Base-by-base conservation (phyloP, 92 coral and sea anemone genomes). In the Phenganax stokvisi region DNA sequence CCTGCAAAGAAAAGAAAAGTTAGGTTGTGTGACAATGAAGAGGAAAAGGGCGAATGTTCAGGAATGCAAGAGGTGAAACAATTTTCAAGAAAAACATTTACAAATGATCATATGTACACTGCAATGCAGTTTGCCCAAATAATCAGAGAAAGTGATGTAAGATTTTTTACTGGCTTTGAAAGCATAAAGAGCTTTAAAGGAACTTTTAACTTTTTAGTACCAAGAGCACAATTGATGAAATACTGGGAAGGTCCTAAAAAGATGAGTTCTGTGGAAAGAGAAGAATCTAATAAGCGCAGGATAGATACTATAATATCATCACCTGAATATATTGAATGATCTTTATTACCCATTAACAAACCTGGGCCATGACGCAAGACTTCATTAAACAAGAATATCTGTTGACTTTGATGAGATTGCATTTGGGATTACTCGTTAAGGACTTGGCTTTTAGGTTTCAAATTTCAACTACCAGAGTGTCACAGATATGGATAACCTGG, bases 371-470 rank as follows among this genome's bases (percentile, higher is more conserved):
- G 28, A 28, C 84, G 84, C 8, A 81, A 81, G 29, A 31, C 64
- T 54, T 68, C 77, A 37, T 70, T 81, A 51, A 81, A 57, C 84
- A 81, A 81, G 84, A 81, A 53, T 73, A 51, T 28, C 47, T 81
- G 73, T 57, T 60, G 47, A 61, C 75, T 55, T 7, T 70, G 25
- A 81, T 81, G 84, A 69, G 77, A 73, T 73, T 68, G 56, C 72
- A 51, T 53, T 28, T 80, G 51, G 84, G 84, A 25, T 47, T 81
- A 9, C 75, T 81, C 27, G 56, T 81, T 70, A 73, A 81, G 57
- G 84, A 81, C 58, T 55, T 70, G 27, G 84, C 84, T 67, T 81
- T 81, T 25, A 67, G 77, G 29, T 55, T 81, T 81, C 73, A 66
- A 54, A 81, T 60, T 65, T 78, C 82, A 53, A 65, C 82, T 54